Evolutionary conservation across 1,140 invertebrate genomes (phyloP).

Genomic region (Trichonephila clavata): DNA sequence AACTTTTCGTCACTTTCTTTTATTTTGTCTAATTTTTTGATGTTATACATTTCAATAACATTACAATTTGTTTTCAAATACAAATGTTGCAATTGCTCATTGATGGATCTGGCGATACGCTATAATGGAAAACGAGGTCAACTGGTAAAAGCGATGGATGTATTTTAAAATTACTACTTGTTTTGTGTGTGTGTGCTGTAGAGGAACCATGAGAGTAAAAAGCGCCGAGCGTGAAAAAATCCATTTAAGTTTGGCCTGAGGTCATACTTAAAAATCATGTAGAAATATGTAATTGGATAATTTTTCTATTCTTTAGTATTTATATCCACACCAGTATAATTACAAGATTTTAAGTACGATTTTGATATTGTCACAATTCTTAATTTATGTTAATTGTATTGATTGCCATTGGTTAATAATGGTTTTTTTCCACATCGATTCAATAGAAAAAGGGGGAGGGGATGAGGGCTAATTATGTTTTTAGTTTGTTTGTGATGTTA

Average conservation of each 20-base stretch:
- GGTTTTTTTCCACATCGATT: too few relatives aligned
- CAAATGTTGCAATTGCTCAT: background rate
- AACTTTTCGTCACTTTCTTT: too few relatives aligned
- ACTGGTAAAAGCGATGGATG: background rate
- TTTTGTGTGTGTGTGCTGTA: background rate
- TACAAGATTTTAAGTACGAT: too few relatives aligned
- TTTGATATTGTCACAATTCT: too few relatives aligned
- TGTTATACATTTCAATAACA: too few relatives aligned
- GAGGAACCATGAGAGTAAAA: background rate
- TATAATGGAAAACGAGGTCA: background rate
- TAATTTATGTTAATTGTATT: too few relatives aligned
- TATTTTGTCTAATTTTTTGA: too few relatives aligned
- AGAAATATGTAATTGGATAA: background rate
- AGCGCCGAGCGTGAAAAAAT: background rate
- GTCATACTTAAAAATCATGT: background rate
- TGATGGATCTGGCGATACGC: background rate
- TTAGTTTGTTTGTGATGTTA: too few relatives aligned
- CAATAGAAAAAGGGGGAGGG: too few relatives aligned
- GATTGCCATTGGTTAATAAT: too few relatives aligned
- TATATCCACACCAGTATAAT: too few relatives aligned
- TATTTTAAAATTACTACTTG: background rate
- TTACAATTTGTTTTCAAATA: background rate
- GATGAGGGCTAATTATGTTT: too few relatives aligned
- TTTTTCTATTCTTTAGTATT: background rate
- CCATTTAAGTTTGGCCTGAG: background rate